phyloP scores from a whole-genome alignment of 2,113 vertebrate genomes.

The Nycticryphes semicollaris region DNA sequence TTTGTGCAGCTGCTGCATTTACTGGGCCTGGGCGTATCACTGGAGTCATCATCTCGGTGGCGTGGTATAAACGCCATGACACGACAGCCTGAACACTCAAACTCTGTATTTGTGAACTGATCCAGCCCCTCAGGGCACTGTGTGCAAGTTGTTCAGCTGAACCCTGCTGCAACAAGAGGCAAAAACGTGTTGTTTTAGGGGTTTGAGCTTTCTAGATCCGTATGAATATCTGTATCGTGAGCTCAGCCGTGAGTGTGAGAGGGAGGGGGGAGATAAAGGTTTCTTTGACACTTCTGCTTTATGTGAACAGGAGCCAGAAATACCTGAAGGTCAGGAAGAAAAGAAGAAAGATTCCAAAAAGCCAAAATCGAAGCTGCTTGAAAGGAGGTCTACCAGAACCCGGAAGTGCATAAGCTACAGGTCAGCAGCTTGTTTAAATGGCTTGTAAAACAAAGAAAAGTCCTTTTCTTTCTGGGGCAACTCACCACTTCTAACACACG shows the following conservation, averaged over 20 bases:
- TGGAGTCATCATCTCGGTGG: not conserved
- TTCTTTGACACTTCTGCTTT: not conserved
- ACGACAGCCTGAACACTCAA: not conserved
- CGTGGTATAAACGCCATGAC: not conserved
- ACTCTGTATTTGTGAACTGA: not conserved
- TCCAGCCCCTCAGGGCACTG: not conserved
- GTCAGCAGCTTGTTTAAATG: conserved; percentile 67
- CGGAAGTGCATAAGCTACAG: conserved; percentile 97
- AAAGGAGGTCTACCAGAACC: conserved; percentile 91
- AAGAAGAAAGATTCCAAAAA: conserved; percentile 94
- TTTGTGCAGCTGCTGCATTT: not conserved
- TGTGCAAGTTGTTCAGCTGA: not conserved
- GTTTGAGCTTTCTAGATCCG: fast-evolving
- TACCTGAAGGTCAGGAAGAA: conserved; percentile 80
- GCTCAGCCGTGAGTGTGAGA: not conserved
- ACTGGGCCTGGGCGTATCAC: not conserved
- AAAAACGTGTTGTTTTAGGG: not conserved
- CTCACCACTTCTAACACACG: not conserved
- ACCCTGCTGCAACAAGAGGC: not conserved
- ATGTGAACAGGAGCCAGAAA: conserved; percentile 79
- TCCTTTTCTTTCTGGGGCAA: not conserved
- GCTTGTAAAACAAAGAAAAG: not conserved
- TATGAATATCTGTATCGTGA: not conserved
- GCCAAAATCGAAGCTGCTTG: conserved; percentile 86
- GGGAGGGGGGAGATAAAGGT: not conserved